Base-by-base conservation (phyloP, 2,888 invertebrate species). In the Dasysyrphus albostriatus region DNA sequence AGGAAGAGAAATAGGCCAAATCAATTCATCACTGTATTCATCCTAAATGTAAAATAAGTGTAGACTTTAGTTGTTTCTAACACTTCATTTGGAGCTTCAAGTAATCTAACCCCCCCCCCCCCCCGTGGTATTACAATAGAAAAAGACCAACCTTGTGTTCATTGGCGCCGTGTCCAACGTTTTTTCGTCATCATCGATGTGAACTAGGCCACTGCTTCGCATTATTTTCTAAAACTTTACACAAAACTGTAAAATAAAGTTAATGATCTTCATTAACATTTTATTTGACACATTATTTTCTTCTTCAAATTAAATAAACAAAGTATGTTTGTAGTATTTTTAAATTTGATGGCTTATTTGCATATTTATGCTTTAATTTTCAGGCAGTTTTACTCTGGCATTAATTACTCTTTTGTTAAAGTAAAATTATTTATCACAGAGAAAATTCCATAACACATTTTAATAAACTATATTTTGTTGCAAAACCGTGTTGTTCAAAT, bases 201-300 rank as follows among this genome's bases (percentile, higher is more conserved):
- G 59, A 59, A 59, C 59, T 59, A 39, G 59, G 59, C 5, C 59
- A 59, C 19, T 19, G 5, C 9, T 34, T 34, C 4, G 16, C 12
- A 32, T 47, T 34, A 58, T 16, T 16, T 10, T 19, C 34, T 19
- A 39, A 19, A 59, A 59, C 6, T 39, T 39, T 16, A 59, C 24
- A 59, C 37, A 58, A 59, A 59, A 59, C 37, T 37, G 19, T 59
- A 37, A 37, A 39, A 59, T 37, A 59, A 12, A 19, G 3, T 59
- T 19, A 58, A 37, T 56, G 34, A 34, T n/a, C 5, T 39, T 19
- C 37, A 59, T 39, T 59, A 59, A 19, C 59, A 59, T 59, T 39
- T 37, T 59, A 39, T 59, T 59, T 59, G 59, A 59, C 59, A 59
- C 19, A 39, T 39, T 59, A 24, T 10, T 9, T 47, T 37, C n/a